Percentiles rank a stretch among this genome's conserved stretches.
Evolutionary conservation across 1,140 invertebrate genomes (phyloP).

Genomic region (Zaprionus africanus): DNA sequence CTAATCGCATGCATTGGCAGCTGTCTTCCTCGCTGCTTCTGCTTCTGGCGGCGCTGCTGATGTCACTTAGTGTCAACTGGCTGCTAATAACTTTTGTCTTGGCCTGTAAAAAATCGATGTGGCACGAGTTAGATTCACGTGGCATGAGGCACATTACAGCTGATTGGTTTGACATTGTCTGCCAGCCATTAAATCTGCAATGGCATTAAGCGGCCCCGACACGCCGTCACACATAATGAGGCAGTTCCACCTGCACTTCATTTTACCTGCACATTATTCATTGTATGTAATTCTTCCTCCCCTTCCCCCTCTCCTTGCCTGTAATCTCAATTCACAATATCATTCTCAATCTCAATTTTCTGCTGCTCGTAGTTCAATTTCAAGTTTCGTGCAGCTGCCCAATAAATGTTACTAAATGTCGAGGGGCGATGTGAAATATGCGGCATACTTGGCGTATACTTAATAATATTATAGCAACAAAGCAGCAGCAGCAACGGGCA

Average conservation of each 20-base stretch:
- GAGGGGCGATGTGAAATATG: slow-evolving; percentile 35
- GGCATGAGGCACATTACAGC: slow-evolving; percentile 39
- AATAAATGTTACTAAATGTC: slow-evolving; percentile 56
- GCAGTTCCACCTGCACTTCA: neutral
- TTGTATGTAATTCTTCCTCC: neutral
- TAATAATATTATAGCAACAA: slow-evolving; percentile 50
- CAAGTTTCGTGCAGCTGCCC: slow-evolving; percentile 40
- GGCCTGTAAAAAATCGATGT: slow-evolving; percentile 41
- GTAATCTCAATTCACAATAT: neutral
- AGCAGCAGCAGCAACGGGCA: slow-evolving; percentile 8
- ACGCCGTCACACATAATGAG: slow-evolving; percentile 28
- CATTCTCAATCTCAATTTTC: neutral
- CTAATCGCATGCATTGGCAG: slow-evolving; percentile 14
- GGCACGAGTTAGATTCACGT: slow-evolving; percentile 26
- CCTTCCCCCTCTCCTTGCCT: neutral
- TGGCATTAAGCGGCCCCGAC: slow-evolving; percentile 29
- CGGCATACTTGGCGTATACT: slow-evolving; percentile 53
- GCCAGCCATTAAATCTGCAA: slow-evolving; percentile 37
- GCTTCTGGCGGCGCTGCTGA: neutral
- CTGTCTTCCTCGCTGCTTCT: neutral
- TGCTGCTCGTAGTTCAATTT: slow-evolving; percentile 2
- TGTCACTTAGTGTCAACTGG: slow-evolving; percentile 44
- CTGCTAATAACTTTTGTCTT: slow-evolving; percentile 51
- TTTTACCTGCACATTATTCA: slow-evolving; percentile 18
- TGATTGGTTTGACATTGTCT: slow-evolving; percentile 47